Percentiles rank a stretch among this genome's conserved stretches.
These are phyloP conservation scores for Trichonephila inaurata DNA, from an alignment of 1,140 invertebrate species.

Conservation along the genomic window DNA sequence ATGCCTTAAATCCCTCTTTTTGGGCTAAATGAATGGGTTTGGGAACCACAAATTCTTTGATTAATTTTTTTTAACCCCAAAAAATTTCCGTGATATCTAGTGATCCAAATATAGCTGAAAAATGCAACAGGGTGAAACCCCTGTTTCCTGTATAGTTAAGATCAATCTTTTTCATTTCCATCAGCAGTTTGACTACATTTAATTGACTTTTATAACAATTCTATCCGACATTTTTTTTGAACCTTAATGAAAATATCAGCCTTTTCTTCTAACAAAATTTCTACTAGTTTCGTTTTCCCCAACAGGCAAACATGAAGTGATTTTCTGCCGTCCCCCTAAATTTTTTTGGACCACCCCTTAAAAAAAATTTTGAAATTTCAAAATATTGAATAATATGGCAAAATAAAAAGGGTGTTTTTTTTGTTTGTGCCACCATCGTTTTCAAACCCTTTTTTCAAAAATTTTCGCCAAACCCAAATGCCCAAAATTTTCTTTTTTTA, in stretches of 20 bases:
- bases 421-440: background rate
- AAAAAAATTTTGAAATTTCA: background rate
- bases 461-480: background rate
- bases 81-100: constrained; percentile 42
- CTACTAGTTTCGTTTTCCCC: constrained; percentile 78
- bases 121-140: background rate
- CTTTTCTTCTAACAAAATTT: constrained; percentile 7
- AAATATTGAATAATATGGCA: background rate
- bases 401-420: constrained; percentile 43
- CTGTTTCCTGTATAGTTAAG: background rate
- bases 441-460: background rate
- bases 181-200: constrained; percentile 21
- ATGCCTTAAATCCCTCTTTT: constrained; percentile 77
- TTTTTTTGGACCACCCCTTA: background rate
- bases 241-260: background rate
- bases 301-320: constrained; percentile 79
- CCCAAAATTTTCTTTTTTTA: too few relatives aligned
- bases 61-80: constrained; percentile 47
- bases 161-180: background rate
- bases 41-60: constrained; percentile 22
- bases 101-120: background rate
- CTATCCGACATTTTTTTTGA: background rate
- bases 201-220: background rate
- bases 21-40: constrained; percentile 78
- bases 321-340: too few relatives aligned